These are phyloP conservation scores for Acromyrmex charruanus DNA, from an alignment of 1,140 invertebrate genomes.

Conservation along the genomic window DNA sequence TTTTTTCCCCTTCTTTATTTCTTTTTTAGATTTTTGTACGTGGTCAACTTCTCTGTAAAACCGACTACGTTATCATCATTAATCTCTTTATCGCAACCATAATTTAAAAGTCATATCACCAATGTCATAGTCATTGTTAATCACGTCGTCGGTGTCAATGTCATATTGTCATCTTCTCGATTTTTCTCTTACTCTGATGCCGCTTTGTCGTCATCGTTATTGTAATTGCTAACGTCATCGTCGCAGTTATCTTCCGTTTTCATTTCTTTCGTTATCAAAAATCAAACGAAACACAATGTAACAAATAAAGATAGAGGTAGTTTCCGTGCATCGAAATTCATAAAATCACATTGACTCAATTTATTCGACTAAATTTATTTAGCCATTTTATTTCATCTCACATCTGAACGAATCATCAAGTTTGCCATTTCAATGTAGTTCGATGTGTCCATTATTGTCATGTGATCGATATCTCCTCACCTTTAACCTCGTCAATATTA, in stretches of 20 bases:
- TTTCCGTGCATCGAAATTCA: too few relatives aligned
- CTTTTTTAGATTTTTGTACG: neutral
- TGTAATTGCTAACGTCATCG: constrained; percentile 24
- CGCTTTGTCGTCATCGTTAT: neutral
- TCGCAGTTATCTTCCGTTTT: neutral
- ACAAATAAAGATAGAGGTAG: too few relatives aligned
- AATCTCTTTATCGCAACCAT: constrained; percentile 13
- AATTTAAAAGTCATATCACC: neutral
- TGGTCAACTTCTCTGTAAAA: neutral
- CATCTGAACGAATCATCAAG: neutral
- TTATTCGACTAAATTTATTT: too few relatives aligned
- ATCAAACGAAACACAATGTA: too few relatives aligned
- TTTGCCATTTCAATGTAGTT: constrained; percentile 23
- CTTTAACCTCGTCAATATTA: constrained; percentile 23
- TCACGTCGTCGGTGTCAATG: constrained; percentile 44
- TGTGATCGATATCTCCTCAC: constrained; percentile 10
- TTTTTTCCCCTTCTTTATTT: neutral
- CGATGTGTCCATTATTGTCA: constrained; percentile 21
- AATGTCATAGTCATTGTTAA: constrained; percentile 40
- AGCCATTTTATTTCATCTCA: constrained; percentile 6
- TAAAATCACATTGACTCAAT: too few relatives aligned
- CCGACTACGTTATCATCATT: neutral
- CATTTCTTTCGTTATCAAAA: neutral
- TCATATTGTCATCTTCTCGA: constrained; percentile 17
- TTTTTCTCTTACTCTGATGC: neutral